phyloP scores from a whole-genome alignment of 37 sponge, comb jelly and placozoan species.

The Halisarca cf. caerulea region DNA sequence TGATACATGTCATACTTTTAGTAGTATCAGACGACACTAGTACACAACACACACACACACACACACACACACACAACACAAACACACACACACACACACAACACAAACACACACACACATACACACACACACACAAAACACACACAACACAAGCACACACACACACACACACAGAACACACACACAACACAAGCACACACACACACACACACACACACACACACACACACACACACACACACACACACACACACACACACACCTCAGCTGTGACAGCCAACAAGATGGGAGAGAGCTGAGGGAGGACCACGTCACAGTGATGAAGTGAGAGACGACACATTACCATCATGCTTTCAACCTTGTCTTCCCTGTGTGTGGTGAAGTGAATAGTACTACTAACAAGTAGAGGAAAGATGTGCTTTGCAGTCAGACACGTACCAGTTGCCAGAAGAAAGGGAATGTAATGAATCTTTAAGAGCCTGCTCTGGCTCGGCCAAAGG shows the following conservation, averaged over 20 bases:
- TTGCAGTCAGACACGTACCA: slow-evolving; percentile 46
- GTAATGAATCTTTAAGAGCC: slow-evolving; percentile 46
- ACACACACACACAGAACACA: too few species aligned
- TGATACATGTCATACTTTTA: too few species aligned
- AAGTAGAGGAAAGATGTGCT: too few species aligned
- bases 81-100: neutral
- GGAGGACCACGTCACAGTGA: slow-evolving; percentile 52
- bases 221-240: too few species aligned
- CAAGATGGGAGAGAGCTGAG: slow-evolving; percentile 59
- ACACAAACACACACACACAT: neutral
- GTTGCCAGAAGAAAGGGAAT: slow-evolving; percentile 30
- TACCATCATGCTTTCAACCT: slow-evolving; percentile 61
- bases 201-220: too few species aligned
- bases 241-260: too few species aligned
- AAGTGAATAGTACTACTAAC: too few species aligned
- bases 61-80: too few species aligned
- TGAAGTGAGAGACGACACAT: slow-evolving; percentile 54
- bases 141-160: too few species aligned
- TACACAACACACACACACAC: too few species aligned
- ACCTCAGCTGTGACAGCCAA: slow-evolving; percentile 77
- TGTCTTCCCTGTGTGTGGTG: slow-evolving; percentile 38
- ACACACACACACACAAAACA: neutral
- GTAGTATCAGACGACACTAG: too few species aligned
- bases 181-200: too few species aligned
- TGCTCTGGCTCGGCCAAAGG: slow-evolving; percentile 57